phyloP scores from a whole-genome alignment of 2,113 vertebrate genomes.

The Rissa tridactyla region DNA sequence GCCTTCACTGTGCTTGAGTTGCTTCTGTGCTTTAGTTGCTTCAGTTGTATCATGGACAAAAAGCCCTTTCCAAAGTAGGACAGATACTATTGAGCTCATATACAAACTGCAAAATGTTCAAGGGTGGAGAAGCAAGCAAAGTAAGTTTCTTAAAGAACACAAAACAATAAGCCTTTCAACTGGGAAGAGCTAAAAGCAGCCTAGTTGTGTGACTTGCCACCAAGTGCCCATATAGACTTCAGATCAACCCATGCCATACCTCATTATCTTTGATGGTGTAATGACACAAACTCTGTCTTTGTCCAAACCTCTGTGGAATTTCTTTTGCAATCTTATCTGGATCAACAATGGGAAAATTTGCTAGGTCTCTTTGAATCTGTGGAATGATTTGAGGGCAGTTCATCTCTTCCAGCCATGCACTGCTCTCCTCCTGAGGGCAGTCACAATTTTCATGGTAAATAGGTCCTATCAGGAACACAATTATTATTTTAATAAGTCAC shows the following conservation, averaged over 20 bases:
- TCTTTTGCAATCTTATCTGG: constrained; percentile 87
- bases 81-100: not conserved
- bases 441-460: constrained; percentile 93
- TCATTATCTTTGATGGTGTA: constrained; percentile 95
- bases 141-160: not conserved
- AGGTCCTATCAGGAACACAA: constrained; percentile 75
- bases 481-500: not conserved
- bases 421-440: constrained; percentile 84
- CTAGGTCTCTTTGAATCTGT: constrained; percentile 89
- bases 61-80: not conserved
- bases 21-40: not conserved
- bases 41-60: not conserved
- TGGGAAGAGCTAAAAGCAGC: not conserved
- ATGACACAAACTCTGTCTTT: constrained; percentile 95
- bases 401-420: constrained; percentile 86
- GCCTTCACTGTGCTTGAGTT: not conserved
- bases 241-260: constrained; percentile 67
- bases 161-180: not conserved
- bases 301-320: constrained; percentile 90
- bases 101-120: not conserved
- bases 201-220: not conserved
- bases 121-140: not conserved
- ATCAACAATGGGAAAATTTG: constrained; percentile 80
- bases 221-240: not conserved
- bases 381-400: constrained; percentile 83